A percentile compares a stretch with the other conserved stretches of the same genome.
These are phyloP conservation scores for Cerastoderma edule DNA, from an alignment of 2,888 invertebrate species.

Conservation along the genomic window DNA sequence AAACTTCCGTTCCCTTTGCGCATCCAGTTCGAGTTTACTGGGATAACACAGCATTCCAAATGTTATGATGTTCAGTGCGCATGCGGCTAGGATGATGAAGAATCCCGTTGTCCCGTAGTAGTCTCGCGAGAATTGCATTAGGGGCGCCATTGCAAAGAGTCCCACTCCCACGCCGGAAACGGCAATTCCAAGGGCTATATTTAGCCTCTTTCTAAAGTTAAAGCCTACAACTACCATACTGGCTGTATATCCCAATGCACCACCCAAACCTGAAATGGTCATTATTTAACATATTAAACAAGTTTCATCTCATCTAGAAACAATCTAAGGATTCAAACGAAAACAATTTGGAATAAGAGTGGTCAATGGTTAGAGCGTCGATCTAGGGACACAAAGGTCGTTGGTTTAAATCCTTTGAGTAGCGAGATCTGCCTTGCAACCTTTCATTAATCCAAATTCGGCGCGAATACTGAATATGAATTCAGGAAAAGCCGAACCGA, in stretches of 20 bases:
- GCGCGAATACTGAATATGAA: too few species aligned
- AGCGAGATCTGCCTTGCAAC: too few species aligned
- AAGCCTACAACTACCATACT: constrained; percentile 51
- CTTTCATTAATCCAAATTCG: too few species aligned
- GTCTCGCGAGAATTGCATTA: constrained; percentile 42
- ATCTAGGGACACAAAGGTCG: too few species aligned
- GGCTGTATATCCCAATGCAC: constrained; percentile 51
- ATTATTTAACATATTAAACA: too few species aligned
- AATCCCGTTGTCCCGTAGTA: constrained; percentile 53
- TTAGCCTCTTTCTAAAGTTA: constrained; percentile 42
- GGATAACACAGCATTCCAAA: constrained; percentile 51
- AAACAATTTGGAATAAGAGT: too few species aligned
- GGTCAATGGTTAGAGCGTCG: too few species aligned
- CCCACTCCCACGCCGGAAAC: constrained; percentile 41
- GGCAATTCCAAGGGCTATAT: constrained; percentile 49
- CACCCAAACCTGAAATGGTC: constrained; percentile 40
- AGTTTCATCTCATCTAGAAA: too few species aligned
- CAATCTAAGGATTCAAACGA: too few species aligned
- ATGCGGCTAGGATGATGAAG: constrained; percentile 46
- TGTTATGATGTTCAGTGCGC: constrained; percentile 34
- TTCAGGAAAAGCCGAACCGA: too few species aligned
- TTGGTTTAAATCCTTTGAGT: too few species aligned
- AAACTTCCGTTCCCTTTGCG: constrained; percentile 24
- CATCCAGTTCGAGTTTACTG: constrained; percentile 38
- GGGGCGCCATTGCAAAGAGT: constrained; percentile 40